A percentile compares a stretch with the other conserved stretches of the same genome.
These are phyloP conservation scores for Mycalesis mineus DNA, from an alignment of 2,888 invertebrate species.

Conservation along the genomic window DNA sequence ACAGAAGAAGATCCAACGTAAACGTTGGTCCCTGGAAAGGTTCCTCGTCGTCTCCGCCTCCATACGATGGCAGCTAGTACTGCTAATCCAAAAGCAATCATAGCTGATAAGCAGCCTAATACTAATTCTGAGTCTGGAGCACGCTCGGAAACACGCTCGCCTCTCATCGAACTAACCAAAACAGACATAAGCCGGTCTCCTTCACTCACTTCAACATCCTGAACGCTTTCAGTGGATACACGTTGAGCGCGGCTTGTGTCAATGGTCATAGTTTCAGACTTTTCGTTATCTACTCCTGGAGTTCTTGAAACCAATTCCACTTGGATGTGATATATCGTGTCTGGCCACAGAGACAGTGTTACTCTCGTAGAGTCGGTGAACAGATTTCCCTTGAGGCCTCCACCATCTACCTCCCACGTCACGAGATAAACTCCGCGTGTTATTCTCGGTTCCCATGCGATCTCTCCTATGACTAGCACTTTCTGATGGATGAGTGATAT, in stretches of 20 bases:
- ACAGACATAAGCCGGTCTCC: conserved; percentile 80
- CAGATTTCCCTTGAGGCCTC: conserved; percentile 88
- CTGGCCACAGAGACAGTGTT: conserved; percentile 88
- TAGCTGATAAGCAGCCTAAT: conserved; percentile 79
- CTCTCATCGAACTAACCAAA: conserved; percentile 80
- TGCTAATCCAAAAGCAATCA: conserved; percentile 69
- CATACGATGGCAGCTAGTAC: conserved; percentile 75
- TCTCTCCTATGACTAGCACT: conserved; percentile 84
- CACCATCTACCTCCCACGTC: conserved; percentile 90
- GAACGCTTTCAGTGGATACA: conserved; percentile 81
- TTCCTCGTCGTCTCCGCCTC: conserved; percentile 77
- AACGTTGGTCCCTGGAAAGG: conserved; percentile 78
- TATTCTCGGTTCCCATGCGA: conserved; percentile 84
- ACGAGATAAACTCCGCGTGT: conserved; percentile 85
- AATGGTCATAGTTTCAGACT: conserved; percentile 82
- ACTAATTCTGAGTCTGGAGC: conserved; percentile 78
- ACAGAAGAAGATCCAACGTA: conserved; percentile 80
- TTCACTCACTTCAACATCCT: conserved; percentile 78
- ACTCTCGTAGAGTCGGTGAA: conserved; percentile 89
- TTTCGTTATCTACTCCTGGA: conserved; percentile 80
- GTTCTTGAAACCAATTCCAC: conserved; percentile 81
- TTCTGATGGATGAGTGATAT: conserved; percentile 85
- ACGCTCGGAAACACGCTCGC: conserved; percentile 74
- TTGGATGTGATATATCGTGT: conserved; percentile 89
- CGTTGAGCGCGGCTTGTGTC: conserved; percentile 81